Conservation (phyloP, 2,888 invertebrate species). For the Dromius quadrimaculatus region DNA sequence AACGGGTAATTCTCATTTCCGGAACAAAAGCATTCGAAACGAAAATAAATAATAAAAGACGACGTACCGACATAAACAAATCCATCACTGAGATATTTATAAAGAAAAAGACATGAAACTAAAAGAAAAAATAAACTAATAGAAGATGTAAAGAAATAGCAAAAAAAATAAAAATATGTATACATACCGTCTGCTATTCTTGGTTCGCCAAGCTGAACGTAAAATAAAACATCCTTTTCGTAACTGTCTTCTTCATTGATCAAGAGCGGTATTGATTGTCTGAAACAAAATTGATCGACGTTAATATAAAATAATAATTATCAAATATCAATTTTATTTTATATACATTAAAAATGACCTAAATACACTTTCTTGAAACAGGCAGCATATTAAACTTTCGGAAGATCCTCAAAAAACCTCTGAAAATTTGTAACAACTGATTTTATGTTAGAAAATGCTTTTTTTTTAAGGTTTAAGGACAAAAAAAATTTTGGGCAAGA, state of each 20-base stretch:
- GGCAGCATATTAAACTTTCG: too few species aligned
- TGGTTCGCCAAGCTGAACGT: conserved; percentile 92
- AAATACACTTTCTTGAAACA: too few species aligned
- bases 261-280: conserved; percentile 86
- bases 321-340: too few species aligned
- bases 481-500: too few species aligned
- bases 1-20: neutral
- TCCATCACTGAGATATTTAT: conserved; percentile 2
- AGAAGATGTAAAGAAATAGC: neutral
- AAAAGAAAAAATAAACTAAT: neutral
- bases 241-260: conserved; percentile 98
- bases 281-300: conserved; percentile 77
- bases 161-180: neutral
- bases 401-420: too few species aligned
- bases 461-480: too few species aligned
- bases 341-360: too few species aligned
- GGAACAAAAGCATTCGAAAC: neutral
- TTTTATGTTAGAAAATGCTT: too few species aligned
- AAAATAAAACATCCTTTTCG: conserved; percentile 95
- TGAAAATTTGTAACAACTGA: too few species aligned
- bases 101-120: conserved; percentile 13
- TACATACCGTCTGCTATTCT: conserved; percentile 86
- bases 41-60: neutral
- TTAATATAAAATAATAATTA: too few species aligned
- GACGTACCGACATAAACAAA: conserved; percentile 5